These are phyloP conservation scores for Trachelus stipa DNA, from an alignment of 2,888 invertebrate species.

Conservation along the genomic window DNA sequence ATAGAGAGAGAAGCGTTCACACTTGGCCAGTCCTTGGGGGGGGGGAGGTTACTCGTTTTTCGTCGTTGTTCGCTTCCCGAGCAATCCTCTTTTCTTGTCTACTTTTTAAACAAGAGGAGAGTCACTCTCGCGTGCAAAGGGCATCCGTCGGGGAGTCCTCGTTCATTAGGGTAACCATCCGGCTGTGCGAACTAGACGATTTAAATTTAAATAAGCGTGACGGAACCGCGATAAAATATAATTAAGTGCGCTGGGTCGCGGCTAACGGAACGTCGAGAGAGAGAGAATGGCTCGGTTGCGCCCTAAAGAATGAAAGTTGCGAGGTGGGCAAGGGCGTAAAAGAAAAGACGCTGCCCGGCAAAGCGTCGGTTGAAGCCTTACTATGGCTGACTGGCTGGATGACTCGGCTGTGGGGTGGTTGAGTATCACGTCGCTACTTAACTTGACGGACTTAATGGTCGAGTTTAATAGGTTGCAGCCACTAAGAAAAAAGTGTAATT, in stretches of 20 bases:
- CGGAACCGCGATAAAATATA: constrained; percentile 59
- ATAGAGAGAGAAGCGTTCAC: background rate
- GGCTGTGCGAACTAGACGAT: constrained; percentile 43
- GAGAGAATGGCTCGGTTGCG: background rate
- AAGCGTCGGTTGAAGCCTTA: background rate
- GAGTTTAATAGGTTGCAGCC: constrained; percentile 48
- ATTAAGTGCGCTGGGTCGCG: constrained; percentile 50
- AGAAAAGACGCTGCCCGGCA: background rate
- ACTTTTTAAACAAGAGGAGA: background rate
- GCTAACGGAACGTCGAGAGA: constrained; percentile 2
- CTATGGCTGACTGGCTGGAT: background rate
- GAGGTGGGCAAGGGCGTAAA: background rate
- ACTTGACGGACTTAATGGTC: constrained; percentile 58
- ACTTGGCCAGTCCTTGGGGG: background rate
- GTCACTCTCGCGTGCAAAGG: background rate
- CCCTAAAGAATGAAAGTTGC: background rate
- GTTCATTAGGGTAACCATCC: constrained; percentile 32
- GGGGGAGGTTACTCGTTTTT: background rate
- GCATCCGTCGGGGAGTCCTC: constrained; percentile 1
- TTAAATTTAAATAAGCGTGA: constrained; percentile 61
- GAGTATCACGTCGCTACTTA: constrained; percentile 56
- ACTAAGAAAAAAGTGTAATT: constrained; percentile 48
- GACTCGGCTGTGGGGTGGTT: constrained; percentile 10
- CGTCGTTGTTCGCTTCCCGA: constrained; percentile 26
- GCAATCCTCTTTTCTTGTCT: background rate